Evolutionary conservation across 2,888 invertebrate species (phyloP), one percentile per base, ranked within the genome.

Genomic region (Luffia ferchaultella): DNA sequence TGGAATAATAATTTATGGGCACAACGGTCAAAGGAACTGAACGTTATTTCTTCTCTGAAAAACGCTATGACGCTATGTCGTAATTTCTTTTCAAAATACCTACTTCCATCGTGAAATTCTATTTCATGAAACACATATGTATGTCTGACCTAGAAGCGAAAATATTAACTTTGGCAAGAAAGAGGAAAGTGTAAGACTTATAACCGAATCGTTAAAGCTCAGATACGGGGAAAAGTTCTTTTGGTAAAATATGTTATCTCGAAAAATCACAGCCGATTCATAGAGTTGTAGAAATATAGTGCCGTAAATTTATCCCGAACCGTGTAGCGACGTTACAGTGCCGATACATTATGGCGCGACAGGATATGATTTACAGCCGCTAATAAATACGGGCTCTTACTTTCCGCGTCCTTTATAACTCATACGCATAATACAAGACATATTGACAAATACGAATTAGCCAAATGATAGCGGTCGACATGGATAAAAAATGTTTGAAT

Each of bases 331-430:
- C 30, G 30, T 12, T 3, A 7, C 30, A 3, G 30, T 12, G 30
- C 60, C 69, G 65, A 68, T 70, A 73, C 69, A 70, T 72, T 73
- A 70, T 68, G 66, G 30, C 67, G 64, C 64, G 55, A 54, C 57
- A 46, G 16, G 42, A 30, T 30, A 48, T 70, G 75, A 76, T 75
- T 73, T 76, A 76, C 64, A 57, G 60, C 62, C 50, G 53, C 57
- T 60, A 62, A 68, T 76, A 76, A 75, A 76, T 75, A 73, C 50
- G 50, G 51, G 59, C 64, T 64, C 48, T 48, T 43, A 49, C 49
- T 49, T 49, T 43, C 43, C 44, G 30, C 3, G 30, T 30, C 30
- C 30, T 30, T 3, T 30, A 30, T 30, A 30, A 30, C 12, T 30
- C 30, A 30, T 30, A 3, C 30, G 30, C 30, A 30, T 30, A 30